These are phyloP conservation scores for Melieria omissa DNA, from an alignment of 2,888 invertebrate species.

Conservation along the genomic window DNA sequence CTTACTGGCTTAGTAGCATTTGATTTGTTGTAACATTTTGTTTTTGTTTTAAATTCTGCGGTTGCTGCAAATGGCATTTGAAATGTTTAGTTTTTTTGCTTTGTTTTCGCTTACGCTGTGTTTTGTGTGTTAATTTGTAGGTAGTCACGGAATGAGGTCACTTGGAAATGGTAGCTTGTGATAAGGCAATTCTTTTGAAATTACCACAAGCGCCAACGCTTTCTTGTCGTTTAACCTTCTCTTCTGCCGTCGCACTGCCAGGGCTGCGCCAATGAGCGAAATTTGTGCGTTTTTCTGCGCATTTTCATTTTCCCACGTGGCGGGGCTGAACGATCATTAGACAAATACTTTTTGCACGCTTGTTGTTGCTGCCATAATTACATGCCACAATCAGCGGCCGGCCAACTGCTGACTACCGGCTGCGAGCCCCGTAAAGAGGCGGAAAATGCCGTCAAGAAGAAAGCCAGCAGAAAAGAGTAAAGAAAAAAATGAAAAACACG, in stretches of 20 bases:
- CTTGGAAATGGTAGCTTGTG: conserved; percentile 8
- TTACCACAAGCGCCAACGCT: not conserved
- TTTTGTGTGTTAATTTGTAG: conserved; percentile 3
- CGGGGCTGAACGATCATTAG: conserved; percentile 15
- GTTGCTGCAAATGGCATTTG: conserved; percentile 22
- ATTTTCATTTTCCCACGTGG: conserved; percentile 23
- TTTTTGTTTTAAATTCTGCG: conserved; percentile 48
- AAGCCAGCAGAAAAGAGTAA: conserved; percentile 6
- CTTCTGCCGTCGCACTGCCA: not conserved
- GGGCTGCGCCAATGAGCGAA: not conserved
- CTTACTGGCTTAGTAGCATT: too few relatives aligned
- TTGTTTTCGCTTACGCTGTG: not conserved
- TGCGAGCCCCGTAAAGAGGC: conserved; percentile 22
- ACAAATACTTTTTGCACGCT: conserved; percentile 25
- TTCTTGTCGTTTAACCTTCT: not conserved
- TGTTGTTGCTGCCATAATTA: conserved; percentile 12
- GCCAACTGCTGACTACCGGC: conserved; percentile 10
- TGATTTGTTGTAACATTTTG: not conserved
- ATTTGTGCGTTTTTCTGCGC: not conserved
- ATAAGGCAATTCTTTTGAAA: not conserved
- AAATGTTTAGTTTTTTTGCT: not conserved
- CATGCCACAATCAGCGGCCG: conserved; percentile 5
- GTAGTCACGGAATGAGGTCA: conserved; percentile 23
- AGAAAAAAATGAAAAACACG: not conserved
- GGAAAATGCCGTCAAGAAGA: conserved; percentile 26